Evolutionary conservation across 2,113 vertebrate genomes (phyloP).

Genomic region (Pandion haliaetus): DNA sequence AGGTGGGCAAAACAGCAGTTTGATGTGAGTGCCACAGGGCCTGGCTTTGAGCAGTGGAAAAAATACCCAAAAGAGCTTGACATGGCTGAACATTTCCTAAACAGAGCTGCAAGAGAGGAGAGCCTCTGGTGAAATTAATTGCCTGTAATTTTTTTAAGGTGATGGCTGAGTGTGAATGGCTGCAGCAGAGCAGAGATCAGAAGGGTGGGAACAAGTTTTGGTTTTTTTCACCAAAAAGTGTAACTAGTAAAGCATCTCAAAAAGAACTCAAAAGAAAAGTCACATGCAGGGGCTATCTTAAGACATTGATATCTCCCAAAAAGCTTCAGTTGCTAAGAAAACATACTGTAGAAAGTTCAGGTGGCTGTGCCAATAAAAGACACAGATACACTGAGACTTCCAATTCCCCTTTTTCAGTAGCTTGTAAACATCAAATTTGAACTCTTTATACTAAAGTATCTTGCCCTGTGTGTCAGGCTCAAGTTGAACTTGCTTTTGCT

Average conservation of each 20-base stretch:
- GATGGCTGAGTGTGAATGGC: neutral
- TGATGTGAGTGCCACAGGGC: neutral
- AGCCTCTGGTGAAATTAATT: neutral
- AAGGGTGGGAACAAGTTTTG: neutral
- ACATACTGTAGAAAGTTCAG: neutral
- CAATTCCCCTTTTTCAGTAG: neutral
- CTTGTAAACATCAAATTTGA: neutral
- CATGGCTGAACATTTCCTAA: neutral
- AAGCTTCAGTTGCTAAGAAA: neutral
- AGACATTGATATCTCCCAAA: neutral
- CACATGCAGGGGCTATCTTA: neutral
- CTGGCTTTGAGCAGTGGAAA: neutral
- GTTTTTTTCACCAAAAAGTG: neutral
- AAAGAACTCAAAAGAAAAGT: neutral
- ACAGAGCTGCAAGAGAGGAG: neutral
- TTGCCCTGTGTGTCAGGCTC: neutral
- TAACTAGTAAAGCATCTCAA: neutral
- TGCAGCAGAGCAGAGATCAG: neutral
- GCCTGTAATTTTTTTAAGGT: neutral
- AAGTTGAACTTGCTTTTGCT: neutral
- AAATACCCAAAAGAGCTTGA: neutral
- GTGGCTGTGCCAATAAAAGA: neutral
- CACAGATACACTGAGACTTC: neutral
- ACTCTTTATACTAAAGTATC: neutral
- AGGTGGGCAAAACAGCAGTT: neutral